Base-by-base conservation (phyloP, 2,888 invertebrate genomes). In the Drosophila maculinotata region DNA sequence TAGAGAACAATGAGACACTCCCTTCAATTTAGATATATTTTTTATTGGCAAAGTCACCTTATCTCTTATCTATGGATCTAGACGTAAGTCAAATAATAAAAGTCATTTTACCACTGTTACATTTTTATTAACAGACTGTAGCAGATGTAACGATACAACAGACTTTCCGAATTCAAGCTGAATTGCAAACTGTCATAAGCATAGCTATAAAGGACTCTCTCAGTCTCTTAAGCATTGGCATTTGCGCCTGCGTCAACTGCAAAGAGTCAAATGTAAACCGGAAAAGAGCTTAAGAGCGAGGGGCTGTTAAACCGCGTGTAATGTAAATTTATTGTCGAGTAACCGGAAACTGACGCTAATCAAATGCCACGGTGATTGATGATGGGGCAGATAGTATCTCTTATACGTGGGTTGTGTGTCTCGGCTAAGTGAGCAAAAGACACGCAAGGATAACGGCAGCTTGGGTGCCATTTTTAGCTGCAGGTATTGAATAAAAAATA, bases 331-430 rank as follows among this genome's bases (percentile, higher is more conserved):
- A 72, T 72, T 44, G 60, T 48, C 2, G 20, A 28, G 20, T 58
- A 57, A 63, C 47, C 52, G 26, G 12, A 39, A 62, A 52, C 42
- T 52, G 69, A 69, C 52, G 68, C 63, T 64, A 69, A 79, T 82
- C 59, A 82, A 76, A 76, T 62, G 65, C 28, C 9, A n/a, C 15
- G 47, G 35, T 69, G 67, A 77, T 71, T 71, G 64, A 64, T 64
- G 66, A 38, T 28, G 28, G 7, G 25, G 14, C 26, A 30, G 28
- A 2, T 17, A 28, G 17, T 25, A 17, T 12, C 79, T 76, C 80
- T 85, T 82, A 73, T 80, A 85, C 59, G 8, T 0, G 0, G 9
- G 72, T 73, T 65, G 44, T 5, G 54, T 41, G 60, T 65, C 54
- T 12, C 1, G 8, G 31, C 52, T 82, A 66, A 66, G 12, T 0